These are phyloP conservation scores for Corvus hawaiiensis DNA, from an alignment of 2,113 vertebrate genomes.

Conservation along the genomic window DNA sequence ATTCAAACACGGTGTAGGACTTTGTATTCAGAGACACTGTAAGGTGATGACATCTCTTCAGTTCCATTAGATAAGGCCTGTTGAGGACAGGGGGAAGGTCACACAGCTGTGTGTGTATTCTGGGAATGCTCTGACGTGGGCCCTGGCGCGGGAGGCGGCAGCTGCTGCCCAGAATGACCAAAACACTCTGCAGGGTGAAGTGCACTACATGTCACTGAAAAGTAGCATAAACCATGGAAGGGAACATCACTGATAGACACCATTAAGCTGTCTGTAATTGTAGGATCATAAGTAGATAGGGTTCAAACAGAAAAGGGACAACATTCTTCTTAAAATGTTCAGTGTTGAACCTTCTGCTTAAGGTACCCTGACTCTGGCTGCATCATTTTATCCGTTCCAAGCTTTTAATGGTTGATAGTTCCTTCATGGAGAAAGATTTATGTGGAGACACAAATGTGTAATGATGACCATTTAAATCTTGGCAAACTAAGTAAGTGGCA, in stretches of 20 bases:
- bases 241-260: not conserved
- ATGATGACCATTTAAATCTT: not conserved
- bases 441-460: not conserved
- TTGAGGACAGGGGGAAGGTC: constrained; percentile 21
- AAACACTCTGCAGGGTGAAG: not conserved
- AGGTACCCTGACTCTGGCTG: not conserved
- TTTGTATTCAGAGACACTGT: not conserved
- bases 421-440: not conserved
- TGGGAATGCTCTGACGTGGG: not conserved
- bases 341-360: not conserved
- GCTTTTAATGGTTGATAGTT: not conserved
- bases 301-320: not conserved
- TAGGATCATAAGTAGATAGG: not conserved
- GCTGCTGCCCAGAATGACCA: not conserved
- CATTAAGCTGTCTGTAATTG: not conserved
- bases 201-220: not conserved
- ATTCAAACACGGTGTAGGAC: not conserved
- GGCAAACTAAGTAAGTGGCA: not conserved
- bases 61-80: constrained; percentile 8
- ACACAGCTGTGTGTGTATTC: constrained; percentile 1
- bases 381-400: not conserved
- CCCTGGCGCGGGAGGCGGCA: not conserved
- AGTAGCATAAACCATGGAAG: not conserved
- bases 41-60: not conserved
- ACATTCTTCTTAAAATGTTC: not conserved